Base-by-base conservation (phyloP, 1,140 invertebrate genomes). In the Lordiphosa collinella region DNA sequence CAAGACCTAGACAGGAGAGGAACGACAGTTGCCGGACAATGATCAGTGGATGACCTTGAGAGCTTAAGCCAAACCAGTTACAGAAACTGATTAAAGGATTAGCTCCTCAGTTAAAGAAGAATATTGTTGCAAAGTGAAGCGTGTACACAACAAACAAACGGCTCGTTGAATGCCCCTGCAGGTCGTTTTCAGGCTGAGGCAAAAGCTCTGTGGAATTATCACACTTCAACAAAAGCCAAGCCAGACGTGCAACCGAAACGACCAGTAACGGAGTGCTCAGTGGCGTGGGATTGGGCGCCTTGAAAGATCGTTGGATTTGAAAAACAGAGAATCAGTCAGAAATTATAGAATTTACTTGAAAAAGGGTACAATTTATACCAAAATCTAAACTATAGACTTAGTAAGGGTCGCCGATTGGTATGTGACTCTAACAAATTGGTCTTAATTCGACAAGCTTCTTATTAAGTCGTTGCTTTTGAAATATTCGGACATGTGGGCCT, bases 71-170 rank as follows among this genome's bases (percentile, higher is more conserved):
- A 63, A 71, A 63, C 68, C 64, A 63, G 62, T 68, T 74, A 44
- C 51, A 43, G 34, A 52, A 47, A 66, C 62, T 70, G 78, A 84
- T 82, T 82, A 84, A 82, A 72, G 72, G 78, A 84, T 84, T 84
- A 84, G 43, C 66, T 43, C 41, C 49, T 32, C n/a, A 12, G 16
- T 29, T 29, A 40, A 29, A 29, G 41, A 44, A 52, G 58, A 13
- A 62, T 55, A 35, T 61, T 63, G n/a, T 25, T n/a, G 18, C 32
- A 29, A 29, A 62, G 41, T 55, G 58, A 75, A 57, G 60, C 56
- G 65, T 65, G 72, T 57, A 54, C 57, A 29, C 25, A 29, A 29
- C 25, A 70, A 62, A 66, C 54, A 80, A 80, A 69, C 46, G 56
- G 46, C 55, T 56, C 48, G 55, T 49, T 56, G 47, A 55, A 53